Conservation (phyloP, 1,140 invertebrate genomes). For the Orchestia grillus region DNA sequence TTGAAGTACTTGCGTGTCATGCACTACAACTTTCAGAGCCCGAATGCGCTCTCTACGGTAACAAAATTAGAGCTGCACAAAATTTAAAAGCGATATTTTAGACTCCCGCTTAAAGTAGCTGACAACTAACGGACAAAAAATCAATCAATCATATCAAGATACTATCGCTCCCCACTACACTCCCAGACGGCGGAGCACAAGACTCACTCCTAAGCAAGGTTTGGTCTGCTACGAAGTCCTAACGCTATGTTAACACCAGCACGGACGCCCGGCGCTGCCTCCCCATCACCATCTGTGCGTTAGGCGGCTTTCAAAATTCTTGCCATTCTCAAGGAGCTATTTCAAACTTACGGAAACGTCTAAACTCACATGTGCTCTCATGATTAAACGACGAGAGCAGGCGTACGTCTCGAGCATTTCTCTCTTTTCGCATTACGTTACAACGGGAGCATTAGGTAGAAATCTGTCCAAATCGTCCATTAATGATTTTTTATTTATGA, state of each 20-base stretch:
- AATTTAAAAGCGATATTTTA: background rate
- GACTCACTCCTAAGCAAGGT: background rate
- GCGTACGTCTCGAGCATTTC: background rate
- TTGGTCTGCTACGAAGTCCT: background rate
- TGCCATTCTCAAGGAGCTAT: background rate
- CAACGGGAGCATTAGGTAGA: background rate
- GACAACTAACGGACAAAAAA: background rate
- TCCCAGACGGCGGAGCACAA: background rate
- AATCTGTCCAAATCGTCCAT: background rate
- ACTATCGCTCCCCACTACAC: background rate
- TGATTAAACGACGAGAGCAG: background rate
- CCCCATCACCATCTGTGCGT: background rate
- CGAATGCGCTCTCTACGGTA: background rate
- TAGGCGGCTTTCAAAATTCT: background rate
- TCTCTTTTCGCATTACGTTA: background rate
- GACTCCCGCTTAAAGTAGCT: background rate
- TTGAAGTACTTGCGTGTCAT: no score
- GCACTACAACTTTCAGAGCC: background rate
- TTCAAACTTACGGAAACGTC: background rate
- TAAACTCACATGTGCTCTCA: background rate
- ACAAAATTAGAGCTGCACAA: background rate
- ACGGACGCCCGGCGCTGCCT: background rate
- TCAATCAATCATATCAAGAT: background rate
- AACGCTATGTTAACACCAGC: background rate
- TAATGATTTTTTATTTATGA: background rate